These are phyloP conservation scores for Pedetes capensis DNA, from an alignment of 2,113 vertebrate species.

Conservation along the genomic window DNA sequence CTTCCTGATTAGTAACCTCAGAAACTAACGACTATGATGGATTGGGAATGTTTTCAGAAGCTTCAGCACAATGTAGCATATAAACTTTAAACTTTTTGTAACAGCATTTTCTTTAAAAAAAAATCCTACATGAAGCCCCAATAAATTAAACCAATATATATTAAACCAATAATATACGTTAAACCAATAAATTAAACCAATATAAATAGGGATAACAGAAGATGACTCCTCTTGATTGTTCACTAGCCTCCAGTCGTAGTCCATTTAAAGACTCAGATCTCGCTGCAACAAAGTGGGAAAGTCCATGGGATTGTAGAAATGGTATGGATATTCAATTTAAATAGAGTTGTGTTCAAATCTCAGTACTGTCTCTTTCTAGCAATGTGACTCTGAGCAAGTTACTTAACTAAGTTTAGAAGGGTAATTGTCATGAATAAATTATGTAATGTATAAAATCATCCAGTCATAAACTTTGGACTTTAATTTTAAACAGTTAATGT, in stretches of 20 bases:
- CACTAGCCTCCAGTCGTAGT: neutral
- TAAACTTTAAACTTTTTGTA: neutral
- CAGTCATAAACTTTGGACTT: neutral
- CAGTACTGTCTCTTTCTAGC: neutral
- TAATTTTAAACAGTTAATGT: neutral
- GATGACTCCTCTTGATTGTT: neutral
- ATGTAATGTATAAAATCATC: neutral
- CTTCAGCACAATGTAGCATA: neutral
- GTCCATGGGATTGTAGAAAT: neutral
- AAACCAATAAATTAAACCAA: conserved; percentile 7
- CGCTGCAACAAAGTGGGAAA: neutral
- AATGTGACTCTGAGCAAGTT: neutral
- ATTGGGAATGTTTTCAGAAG: neutral
- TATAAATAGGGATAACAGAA: neutral
- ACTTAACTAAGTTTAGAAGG: neutral
- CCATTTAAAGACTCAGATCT: neutral
- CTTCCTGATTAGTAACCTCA: neutral
- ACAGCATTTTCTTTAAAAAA: neutral
- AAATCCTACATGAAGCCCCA: neutral
- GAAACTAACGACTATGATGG: neutral
- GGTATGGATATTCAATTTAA: neutral
- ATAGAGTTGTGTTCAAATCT: neutral
- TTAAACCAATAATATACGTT: neutral
- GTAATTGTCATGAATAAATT: neutral
- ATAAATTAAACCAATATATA: neutral